These are phyloP conservation scores for Thamnophis elegans DNA, from an alignment of 2,797 vertebrate species.

Conservation along the genomic window DNA sequence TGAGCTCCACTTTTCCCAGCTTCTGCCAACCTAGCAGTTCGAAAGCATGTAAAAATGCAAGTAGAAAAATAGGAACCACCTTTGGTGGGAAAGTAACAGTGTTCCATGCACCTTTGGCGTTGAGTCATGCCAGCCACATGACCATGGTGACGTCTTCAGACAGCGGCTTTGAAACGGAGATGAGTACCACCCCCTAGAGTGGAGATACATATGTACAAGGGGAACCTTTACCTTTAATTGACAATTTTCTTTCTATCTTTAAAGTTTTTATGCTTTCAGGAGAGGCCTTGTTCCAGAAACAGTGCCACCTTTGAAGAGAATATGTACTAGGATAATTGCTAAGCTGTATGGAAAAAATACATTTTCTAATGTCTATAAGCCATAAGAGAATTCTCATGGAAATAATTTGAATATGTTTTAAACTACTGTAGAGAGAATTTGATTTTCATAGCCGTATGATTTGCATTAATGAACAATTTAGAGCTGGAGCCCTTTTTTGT, in stretches of 20 bases:
- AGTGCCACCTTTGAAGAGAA: background rate
- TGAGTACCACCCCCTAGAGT: too few relatives aligned
- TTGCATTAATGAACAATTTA: background rate
- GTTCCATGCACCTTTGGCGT: too few relatives aligned
- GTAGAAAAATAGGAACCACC: too few relatives aligned
- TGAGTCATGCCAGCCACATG: too few relatives aligned
- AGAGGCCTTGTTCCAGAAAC: background rate
- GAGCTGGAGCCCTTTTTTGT: background rate
- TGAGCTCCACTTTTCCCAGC: too few relatives aligned
- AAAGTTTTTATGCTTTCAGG: background rate
- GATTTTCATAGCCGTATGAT: background rate
- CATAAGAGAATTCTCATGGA: background rate
- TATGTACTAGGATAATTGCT: background rate
- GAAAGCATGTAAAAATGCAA: too few relatives aligned
- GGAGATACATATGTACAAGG: too few relatives aligned
- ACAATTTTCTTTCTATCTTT: background rate
- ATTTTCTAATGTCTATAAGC: background rate
- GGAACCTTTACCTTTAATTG: too few relatives aligned
- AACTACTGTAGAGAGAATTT: background rate
- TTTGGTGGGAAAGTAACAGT: too few relatives aligned
- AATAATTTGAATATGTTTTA: background rate
- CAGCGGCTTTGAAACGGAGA: too few relatives aligned
- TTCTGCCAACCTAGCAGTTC: too few relatives aligned
- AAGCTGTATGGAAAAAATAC: background rate
- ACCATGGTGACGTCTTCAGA: too few relatives aligned